phyloP scores from a whole-genome alignment of 2,797 vertebrate genomes.

The Natrix natrix region DNA sequence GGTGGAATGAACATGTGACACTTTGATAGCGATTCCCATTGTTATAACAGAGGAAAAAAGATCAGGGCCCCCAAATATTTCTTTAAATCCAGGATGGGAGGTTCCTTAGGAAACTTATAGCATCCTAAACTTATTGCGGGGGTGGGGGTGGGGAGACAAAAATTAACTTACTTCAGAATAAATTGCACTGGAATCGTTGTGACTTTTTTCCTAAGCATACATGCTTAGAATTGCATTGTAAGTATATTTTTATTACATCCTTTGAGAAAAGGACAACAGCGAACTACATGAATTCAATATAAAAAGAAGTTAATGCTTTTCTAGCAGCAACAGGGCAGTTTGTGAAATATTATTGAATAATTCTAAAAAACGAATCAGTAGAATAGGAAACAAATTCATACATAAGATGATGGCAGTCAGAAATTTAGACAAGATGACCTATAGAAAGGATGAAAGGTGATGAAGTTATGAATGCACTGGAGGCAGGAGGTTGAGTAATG shows the following conservation, averaged over 20 bases:
- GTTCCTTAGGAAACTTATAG: background rate
- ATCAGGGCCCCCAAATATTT: background rate
- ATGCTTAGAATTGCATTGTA: background rate
- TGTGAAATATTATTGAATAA: background rate
- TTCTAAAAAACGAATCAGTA: background rate
- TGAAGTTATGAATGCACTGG: background rate
- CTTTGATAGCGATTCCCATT: constrained; percentile 28
- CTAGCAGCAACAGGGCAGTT: background rate
- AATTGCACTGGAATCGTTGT: background rate
- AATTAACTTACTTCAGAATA: background rate
- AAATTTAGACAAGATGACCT: background rate
- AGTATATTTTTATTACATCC: background rate
- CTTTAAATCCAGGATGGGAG: background rate
- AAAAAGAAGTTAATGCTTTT: background rate
- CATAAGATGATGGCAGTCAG: background rate
- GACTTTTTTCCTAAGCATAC: background rate
- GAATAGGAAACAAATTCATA: background rate
- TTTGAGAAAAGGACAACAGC: background rate
- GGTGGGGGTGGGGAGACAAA: background rate
- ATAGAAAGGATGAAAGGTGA: background rate
- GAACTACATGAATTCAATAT: background rate
- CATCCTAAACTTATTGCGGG: background rate
- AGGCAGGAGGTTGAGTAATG: background rate
- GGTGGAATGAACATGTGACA: constrained; percentile 7
- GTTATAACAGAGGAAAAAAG: constrained; percentile 4